These are phyloP conservation scores for Furnarius figulus DNA, from an alignment of 2,113 vertebrate genomes.

Conservation along the genomic window DNA sequence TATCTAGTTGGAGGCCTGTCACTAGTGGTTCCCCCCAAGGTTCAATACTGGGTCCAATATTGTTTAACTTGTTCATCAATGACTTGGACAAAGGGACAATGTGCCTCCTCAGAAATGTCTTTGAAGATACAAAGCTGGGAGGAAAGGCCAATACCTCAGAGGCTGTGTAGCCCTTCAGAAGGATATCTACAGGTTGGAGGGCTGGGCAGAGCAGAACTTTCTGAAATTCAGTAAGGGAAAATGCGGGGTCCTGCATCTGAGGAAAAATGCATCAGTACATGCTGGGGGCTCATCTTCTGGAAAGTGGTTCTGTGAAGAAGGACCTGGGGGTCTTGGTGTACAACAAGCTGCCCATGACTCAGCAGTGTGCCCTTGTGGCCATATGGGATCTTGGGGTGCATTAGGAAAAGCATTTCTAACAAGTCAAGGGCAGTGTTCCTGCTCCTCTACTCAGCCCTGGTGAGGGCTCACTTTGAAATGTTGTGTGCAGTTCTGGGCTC, in stretches of 20 bases:
- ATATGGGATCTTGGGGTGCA: neutral
- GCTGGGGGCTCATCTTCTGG: neutral
- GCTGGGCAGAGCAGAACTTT: neutral
- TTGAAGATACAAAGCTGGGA: neutral
- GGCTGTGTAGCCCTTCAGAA: neutral
- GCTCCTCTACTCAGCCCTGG: neutral
- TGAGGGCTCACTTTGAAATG: neutral
- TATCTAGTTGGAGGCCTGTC: neutral
- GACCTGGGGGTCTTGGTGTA: neutral
- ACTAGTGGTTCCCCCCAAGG: no score
- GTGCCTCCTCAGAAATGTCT: neutral
- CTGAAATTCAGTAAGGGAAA: neutral
- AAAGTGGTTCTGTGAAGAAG: neutral
- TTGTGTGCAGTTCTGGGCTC: neutral
- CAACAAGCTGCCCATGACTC: neutral
- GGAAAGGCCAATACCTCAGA: neutral
- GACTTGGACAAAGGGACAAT: neutral
- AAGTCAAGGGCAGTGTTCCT: neutral
- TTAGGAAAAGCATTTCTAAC: neutral
- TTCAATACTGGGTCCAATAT: neutral
- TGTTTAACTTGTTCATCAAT: neutral
- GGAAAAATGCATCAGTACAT: neutral
- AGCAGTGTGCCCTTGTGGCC: neutral
- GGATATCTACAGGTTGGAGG: neutral
- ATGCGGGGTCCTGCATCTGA: neutral